Conservation (phyloP, 2,888 invertebrate genomes). For the Acrobasis consociella region DNA sequence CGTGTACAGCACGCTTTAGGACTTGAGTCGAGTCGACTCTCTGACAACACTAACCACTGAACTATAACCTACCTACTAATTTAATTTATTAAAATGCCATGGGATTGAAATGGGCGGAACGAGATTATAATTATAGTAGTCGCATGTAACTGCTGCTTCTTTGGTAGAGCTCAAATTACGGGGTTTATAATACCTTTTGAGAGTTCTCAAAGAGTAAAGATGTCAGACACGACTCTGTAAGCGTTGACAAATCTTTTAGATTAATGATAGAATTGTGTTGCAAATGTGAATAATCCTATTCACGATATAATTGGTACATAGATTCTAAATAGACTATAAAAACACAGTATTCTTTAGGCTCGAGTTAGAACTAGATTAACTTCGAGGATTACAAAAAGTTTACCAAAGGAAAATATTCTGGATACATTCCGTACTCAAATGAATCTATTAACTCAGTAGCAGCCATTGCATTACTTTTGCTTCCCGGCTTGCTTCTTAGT, state of each 20-base stretch:
- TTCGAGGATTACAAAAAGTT: no score
- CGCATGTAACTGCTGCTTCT: conserved; percentile 43
- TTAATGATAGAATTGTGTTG: conserved; percentile 1
- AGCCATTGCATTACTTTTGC: no score
- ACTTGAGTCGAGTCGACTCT: no score
- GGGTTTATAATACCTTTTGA: conserved; percentile 45
- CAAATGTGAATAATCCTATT: background rate
- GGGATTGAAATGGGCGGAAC: conserved; percentile 53
- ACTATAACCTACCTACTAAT: conserved; percentile 53
- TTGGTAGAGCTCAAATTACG: conserved; percentile 35
- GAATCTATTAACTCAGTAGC: no score
- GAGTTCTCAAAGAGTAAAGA: conserved; percentile 10
- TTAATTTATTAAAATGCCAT: conserved; percentile 47
- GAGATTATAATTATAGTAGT: conserved; percentile 37
- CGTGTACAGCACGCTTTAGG: no score
- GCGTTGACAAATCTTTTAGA: background rate
- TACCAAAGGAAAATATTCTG: no score
- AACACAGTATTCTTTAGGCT: no score
- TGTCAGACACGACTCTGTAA: conserved; percentile 2
- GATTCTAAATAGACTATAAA: no score
- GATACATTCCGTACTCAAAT: no score
- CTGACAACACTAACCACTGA: conserved; percentile 31
- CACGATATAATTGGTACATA: no score
- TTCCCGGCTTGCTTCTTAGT: no score
- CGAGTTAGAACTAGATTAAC: no score